Evolutionary conservation across 2,888 invertebrate species (phyloP), one percentile per base, ranked within the genome.

Genomic region (Hypomecis atomaria): DNA sequence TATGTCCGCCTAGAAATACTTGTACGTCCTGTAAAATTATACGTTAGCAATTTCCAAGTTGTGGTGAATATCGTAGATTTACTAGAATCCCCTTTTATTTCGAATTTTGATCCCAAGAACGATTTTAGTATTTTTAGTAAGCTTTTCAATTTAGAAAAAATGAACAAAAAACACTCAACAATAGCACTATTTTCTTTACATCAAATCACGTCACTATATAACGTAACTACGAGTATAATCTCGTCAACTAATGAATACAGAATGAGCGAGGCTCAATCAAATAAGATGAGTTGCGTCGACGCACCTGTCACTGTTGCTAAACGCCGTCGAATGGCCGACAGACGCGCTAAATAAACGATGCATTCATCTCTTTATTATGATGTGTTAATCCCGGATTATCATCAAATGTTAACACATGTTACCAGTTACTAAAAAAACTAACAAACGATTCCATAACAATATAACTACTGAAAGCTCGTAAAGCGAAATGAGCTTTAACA

Each of bases 361-460:
- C 78, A 88, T 90, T 92, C 92, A 92, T 92, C 89, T 88, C 91
- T 91, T 92, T 92, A 90, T 92, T 92, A 92, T 92, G 90, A 92
- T 88, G 92, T 92, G 92, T 91, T 92, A 92, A 92, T 91, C 89
- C 91, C 73, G 88, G 91, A 91, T 92, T 92, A 92, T 88, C 90
- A 88, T 88, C 90, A 91, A 92, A 92, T 92, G 91, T 92, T 92
- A 92, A 92, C 92, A 92, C 91, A 91, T 92, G 92, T 92, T 91
- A 88, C 90, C 87, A 89, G 91, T 92, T 91, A 90, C 82, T 87
- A 89, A 90, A 92, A 91, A 90, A 91, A 82, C 73, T 69, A 62
- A 66, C 57, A 64, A 47, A 62, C 59, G 43, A 67, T 65, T 62
- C 61, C 62, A 71, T 75, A 85, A 82, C 57, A 79, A 59, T 78